Evolutionary conservation across 2,113 vertebrate species (phyloP), one percentile per base, ranked within the genome.

Genomic region (Ciconia maguari): DNA sequence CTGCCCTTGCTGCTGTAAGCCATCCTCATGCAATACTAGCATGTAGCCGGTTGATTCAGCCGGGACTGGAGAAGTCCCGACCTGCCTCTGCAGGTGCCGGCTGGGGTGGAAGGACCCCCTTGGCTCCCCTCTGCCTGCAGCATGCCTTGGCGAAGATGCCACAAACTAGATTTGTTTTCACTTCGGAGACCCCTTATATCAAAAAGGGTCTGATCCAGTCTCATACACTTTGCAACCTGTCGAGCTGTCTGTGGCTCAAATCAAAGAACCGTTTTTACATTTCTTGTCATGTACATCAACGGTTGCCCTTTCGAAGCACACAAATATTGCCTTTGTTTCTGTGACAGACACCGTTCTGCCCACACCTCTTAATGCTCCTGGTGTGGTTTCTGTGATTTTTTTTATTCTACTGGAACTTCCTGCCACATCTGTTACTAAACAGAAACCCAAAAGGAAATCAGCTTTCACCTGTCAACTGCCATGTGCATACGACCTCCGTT

Each of bases 291-390:
- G 60, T 38, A 16, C 16, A 2, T 62, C 89, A 83, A 51, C 2
- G 5, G 68, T 32, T 79, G 78, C 75, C 54, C 94, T 86, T 82
- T 42, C 62, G 70, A 52, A 62, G 52, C n/a, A 29, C 18, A 19
- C 58, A 95, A 77, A 80, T 74, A 86, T 38, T 64, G 78, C 48
- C 65, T 90, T 94, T 94, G 87, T 65, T 95, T 52, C 82, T 36
- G 68, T 36, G 91, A 54, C 77, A 95, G 95, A 68, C 83, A 57
- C 80, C 2, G 0, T 87, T 85, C 72, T 93, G 54, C 90, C 70
- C 60, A 54, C 57, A 58, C 42, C 61, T 89, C 93, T 66, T 66
- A 78, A 9, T 0, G 0, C 79, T 85, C 58, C 70, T 92, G 61
- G 22, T 58, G 16, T 71, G 70, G 3, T 69, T 89, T 85, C 83